phyloP scores from a whole-genome alignment of 2,113 vertebrate genomes.

The Tylochromis polylepis region DNA sequence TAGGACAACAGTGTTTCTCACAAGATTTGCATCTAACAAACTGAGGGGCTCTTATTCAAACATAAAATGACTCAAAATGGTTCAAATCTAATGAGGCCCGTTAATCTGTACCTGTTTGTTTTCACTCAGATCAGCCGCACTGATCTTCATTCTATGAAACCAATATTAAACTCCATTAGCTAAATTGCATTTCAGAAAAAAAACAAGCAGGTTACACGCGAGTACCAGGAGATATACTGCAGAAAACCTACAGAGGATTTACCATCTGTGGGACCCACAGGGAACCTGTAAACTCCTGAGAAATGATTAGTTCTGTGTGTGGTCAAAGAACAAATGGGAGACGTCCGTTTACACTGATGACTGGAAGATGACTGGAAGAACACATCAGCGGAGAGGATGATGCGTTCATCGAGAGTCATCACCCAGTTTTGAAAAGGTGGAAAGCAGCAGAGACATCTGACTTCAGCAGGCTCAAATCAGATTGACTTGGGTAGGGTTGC shows the following conservation, averaged over 20 bases:
- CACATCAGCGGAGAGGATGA: background rate
- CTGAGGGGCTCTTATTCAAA: background rate
- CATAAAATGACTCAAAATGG: background rate
- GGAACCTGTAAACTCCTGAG: slow-evolving; percentile 10
- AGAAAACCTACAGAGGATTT: background rate
- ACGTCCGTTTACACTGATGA: background rate
- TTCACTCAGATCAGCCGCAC: background rate
- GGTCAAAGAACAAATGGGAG: slow-evolving; percentile 30
- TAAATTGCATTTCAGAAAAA: slow-evolving; percentile 8
- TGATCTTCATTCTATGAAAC: slow-evolving; percentile 22
- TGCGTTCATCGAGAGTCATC: background rate
- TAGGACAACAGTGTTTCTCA: background rate
- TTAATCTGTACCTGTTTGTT: background rate
- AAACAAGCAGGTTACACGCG: background rate
- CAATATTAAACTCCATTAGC: slow-evolving; percentile 20
- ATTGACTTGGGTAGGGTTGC: background rate
- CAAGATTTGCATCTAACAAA: background rate
- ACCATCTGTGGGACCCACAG: background rate
- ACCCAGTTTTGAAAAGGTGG: background rate
- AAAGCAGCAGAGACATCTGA: background rate
- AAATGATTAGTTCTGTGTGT: slow-evolving; percentile 7
- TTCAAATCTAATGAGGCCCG: background rate
- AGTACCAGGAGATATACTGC: background rate
- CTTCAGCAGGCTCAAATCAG: background rate
- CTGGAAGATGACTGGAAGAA: background rate